These are phyloP conservation scores for Drosophila prosaltans DNA, from an alignment of 1,140 invertebrate genomes.

Conservation along the genomic window DNA sequence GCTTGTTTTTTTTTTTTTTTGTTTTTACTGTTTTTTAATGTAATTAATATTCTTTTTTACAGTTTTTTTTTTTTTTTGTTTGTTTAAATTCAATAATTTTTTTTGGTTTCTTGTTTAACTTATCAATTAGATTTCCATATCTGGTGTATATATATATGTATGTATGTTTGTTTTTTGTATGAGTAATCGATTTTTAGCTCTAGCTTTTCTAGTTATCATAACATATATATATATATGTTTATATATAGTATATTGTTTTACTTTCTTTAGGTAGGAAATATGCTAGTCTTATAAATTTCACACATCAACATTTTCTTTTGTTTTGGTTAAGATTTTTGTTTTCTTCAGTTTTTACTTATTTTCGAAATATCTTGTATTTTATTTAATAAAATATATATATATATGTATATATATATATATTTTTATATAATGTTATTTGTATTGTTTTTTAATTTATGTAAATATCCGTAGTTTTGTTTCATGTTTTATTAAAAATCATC, in stretches of 20 bases:
- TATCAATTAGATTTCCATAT: constrained; percentile 14
- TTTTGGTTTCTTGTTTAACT: neutral
- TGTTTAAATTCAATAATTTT: constrained; percentile 6
- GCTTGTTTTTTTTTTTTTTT: constrained; percentile 34
- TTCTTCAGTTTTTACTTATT: constrained; percentile 56
- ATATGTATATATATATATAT: constrained; percentile 53
- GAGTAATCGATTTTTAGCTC: constrained; percentile 50
- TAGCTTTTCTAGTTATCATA: constrained; percentile 65
- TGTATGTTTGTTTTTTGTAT: constrained; percentile 29
- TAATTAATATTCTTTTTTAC: constrained; percentile 31
- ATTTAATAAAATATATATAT: constrained; percentile 75
- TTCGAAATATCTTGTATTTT: constrained; percentile 65
- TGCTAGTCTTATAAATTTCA: constrained; percentile 83
- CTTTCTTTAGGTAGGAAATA: constrained; percentile 77
- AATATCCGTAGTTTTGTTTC: constrained; percentile 28
- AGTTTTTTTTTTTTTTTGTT: constrained; percentile 23
- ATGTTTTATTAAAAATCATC: constrained; percentile 55
- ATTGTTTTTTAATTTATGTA: constrained; percentile 17
- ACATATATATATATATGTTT: constrained; percentile 38
- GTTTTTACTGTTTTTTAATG: constrained; percentile 45
- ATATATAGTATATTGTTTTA: constrained; percentile 55
- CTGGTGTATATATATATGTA: constrained; percentile 42
- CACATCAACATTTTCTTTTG: constrained; percentile 80
- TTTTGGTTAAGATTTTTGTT: constrained; percentile 57
- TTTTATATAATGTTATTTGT: constrained; percentile 30